Evolutionary conservation across 2,888 invertebrate genomes (phyloP).

Genomic region (Frankliniella fusca): DNA sequence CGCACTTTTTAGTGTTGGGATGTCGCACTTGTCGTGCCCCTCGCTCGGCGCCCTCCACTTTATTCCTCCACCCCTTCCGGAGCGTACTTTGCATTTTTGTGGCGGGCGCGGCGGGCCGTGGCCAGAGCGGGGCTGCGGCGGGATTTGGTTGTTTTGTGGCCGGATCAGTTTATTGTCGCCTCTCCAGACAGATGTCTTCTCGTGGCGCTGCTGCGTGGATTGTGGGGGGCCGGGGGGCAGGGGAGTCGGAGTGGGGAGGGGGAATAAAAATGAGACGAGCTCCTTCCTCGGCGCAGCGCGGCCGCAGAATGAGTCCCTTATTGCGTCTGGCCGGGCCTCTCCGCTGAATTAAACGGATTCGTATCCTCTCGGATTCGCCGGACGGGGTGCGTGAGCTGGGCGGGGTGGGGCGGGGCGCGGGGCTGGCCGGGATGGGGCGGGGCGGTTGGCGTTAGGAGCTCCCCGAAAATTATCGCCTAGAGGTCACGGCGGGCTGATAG

Average conservation of each 20-base stretch:
- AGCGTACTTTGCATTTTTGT: slow-evolving; percentile 3
- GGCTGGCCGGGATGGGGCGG: not conserved
- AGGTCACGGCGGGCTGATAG: no score
- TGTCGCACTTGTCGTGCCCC: not conserved
- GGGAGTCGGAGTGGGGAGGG: not conserved
- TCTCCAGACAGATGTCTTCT: slow-evolving; percentile 2
- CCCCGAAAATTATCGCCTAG: no score
- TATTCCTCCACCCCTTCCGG: not conserved
- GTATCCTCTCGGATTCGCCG: not conserved
- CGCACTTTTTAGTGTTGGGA: not conserved
- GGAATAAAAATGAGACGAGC: not conserved
- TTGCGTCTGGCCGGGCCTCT: not conserved
- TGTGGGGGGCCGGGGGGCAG: not conserved
- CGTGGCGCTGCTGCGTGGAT: not conserved
- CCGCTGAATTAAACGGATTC: not conserved
- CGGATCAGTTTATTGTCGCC: slow-evolving; percentile 6
- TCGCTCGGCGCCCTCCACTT: not conserved
- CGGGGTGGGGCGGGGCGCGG: not conserved
- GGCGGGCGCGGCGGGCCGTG: not conserved
- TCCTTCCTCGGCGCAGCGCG: not conserved
- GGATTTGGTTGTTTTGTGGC: slow-evolving; percentile 10
- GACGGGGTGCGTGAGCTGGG: not conserved
- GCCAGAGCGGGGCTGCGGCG: not conserved
- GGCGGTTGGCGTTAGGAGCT: not conserved
- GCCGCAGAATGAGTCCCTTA: slow-evolving; percentile 2